phyloP scores from a whole-genome alignment of 2,113 vertebrate species.

The Spilogale gracilis region DNA sequence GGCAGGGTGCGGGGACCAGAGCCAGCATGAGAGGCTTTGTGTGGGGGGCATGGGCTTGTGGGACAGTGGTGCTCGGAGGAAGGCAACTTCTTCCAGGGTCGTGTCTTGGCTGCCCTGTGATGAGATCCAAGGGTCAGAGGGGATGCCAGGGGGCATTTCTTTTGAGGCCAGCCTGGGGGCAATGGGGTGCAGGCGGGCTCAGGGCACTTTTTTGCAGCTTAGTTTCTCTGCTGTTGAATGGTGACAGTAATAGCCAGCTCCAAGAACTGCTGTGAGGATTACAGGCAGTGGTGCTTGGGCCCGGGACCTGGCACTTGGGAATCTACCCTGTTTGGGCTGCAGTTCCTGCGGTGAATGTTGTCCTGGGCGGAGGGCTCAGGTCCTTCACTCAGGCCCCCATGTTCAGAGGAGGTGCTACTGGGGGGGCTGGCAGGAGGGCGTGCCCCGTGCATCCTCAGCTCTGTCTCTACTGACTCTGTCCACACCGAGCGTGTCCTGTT shows the following conservation, averaged over 20 bases:
- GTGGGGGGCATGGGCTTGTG: neutral
- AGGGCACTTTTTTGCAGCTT: neutral
- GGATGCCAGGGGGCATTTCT: rapidly evolving
- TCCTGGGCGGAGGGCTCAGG: neutral
- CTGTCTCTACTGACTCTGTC: neutral
- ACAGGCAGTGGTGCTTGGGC: rapidly evolving
- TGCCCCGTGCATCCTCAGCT: neutral
- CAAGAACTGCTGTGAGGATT: rapidly evolving
- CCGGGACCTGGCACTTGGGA: neutral
- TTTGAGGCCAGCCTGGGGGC: neutral
- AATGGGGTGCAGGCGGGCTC: neutral
- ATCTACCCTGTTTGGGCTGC: neutral
- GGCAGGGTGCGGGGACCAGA: rapidly evolving
- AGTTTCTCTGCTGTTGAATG: neutral
- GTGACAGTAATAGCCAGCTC: rapidly evolving
- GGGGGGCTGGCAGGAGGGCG: neutral
- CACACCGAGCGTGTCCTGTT: neutral
- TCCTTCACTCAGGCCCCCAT: neutral
- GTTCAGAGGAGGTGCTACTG: neutral
- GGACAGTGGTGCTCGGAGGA: neutral
- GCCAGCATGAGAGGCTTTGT: rapidly evolving
- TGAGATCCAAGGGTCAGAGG: neutral
- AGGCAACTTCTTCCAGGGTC: neutral
- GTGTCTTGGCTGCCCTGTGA: rapidly evolving
- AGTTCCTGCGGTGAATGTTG: neutral